These are phyloP conservation scores for Pomatorhinus ruficollis DNA, from an alignment of 2,113 vertebrate species.

Conservation along the genomic window DNA sequence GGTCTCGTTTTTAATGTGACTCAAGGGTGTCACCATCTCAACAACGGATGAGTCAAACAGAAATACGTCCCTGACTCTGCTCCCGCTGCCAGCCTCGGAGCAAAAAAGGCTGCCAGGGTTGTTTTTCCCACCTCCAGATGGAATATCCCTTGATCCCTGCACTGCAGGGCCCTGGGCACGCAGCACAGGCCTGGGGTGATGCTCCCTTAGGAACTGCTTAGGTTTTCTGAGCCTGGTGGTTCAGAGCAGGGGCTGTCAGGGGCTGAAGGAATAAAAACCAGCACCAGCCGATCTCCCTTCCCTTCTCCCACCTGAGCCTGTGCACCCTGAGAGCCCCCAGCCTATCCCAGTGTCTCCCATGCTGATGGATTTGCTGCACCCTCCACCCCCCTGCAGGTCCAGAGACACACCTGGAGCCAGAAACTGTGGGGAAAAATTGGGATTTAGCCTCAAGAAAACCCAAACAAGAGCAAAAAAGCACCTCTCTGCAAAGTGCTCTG, in stretches of 20 bases:
- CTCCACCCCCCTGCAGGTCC: rapidly evolving
- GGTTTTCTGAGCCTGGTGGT: background rate
- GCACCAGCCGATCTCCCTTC: background rate
- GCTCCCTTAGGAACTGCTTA: background rate
- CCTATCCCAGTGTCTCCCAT: background rate
- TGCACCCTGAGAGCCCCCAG: background rate
- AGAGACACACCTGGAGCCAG: background rate
- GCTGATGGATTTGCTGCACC: background rate
- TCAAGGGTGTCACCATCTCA: slow-evolving; percentile 38
- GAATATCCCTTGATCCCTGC: background rate
- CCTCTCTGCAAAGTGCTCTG: background rate
- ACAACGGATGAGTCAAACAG: slow-evolving; percentile 51
- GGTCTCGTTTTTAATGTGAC: background rate
- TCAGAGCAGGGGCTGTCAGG: background rate
- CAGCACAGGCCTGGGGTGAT: background rate
- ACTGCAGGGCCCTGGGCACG: background rate
- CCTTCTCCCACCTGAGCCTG: background rate
- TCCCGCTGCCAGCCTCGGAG: background rate
- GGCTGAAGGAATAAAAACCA: background rate
- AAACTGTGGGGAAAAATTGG: background rate
- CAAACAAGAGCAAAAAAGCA: background rate
- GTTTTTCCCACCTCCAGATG: background rate
- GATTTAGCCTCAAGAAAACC: background rate
- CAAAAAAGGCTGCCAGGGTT: background rate
- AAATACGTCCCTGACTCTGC: background rate